Evolutionary conservation across 2,797 vertebrate genomes (phyloP).

Genomic region (Pitangus sulphuratus): DNA sequence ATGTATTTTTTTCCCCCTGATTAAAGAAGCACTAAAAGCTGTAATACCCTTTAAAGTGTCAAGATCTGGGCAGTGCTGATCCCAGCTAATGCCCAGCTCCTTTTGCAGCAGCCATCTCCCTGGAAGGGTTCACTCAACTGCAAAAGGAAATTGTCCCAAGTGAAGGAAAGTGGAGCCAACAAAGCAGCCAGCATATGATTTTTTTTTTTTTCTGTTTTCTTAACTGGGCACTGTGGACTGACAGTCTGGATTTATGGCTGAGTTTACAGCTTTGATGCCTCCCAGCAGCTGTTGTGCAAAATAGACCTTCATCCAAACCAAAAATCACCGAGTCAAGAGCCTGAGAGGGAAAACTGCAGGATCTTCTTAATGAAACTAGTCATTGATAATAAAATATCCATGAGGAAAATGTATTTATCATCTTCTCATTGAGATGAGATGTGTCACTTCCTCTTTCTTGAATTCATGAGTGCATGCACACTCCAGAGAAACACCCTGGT

Average conservation of each 20-base stretch:
- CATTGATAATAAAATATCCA: not conserved
- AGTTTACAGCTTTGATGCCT: conserved; percentile 17
- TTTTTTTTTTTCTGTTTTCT: not conserved
- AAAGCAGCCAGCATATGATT: not conserved
- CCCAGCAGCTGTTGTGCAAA: not conserved
- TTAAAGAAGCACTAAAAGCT: not conserved
- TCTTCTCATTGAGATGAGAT: not conserved
- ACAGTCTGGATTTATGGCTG: not conserved
- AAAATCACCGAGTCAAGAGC: not conserved
- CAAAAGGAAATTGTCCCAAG: not conserved
- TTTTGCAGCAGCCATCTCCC: not conserved
- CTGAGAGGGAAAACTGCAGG: not conserved
- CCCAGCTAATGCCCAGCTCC: not conserved
- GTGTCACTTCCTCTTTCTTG: not conserved
- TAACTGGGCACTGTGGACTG: not conserved
- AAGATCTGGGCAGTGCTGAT: not conserved
- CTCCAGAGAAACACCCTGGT: not conserved
- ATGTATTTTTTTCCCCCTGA: not conserved
- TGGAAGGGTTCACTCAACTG: not conserved
- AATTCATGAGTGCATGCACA: not conserved
- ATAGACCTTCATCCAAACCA: not conserved
- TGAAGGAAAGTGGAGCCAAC: not conserved
- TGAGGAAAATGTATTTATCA: not conserved
- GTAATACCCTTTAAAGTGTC: not conserved
- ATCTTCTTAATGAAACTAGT: not conserved